A percentile compares a stretch with the other conserved stretches of the same genome.
Evolutionary conservation across 2,888 invertebrate species (phyloP).

Genomic region (Macrophya annulata): DNA sequence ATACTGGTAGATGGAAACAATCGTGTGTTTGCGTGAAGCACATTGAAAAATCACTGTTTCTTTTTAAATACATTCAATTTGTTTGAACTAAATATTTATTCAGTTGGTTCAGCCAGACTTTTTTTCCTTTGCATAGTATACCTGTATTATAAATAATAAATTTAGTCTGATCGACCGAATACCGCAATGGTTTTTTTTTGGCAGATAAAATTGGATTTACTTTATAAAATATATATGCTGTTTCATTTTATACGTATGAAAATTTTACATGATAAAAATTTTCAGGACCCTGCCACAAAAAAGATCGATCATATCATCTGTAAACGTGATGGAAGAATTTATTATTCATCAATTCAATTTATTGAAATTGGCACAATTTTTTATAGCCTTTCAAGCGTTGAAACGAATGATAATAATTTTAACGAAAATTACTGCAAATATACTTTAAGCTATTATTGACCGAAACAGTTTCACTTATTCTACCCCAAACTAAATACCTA

Average conservation of each 20-base stretch:
- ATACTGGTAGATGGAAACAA: neutral
- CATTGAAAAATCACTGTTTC: neutral
- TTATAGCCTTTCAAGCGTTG: neutral
- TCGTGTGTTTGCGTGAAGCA: neutral
- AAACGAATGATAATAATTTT: neutral
- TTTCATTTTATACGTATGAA: neutral
- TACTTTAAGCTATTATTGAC: neutral
- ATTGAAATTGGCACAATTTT: neutral
- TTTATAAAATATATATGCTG: too few species aligned
- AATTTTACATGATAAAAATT: neutral
- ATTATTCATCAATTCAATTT: neutral
- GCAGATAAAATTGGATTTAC: neutral
- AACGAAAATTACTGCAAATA: neutral
- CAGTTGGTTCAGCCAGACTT: conserved; percentile 7
- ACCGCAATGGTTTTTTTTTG: neutral
- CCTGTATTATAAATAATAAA: neutral
- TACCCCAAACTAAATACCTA: neutral
- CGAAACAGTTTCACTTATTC: neutral
- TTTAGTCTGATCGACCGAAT: neutral
- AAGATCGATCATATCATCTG: neutral
- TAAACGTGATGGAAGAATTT: neutral
- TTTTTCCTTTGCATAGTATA: neutral
- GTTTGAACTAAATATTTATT: neutral
- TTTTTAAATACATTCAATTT: neutral
- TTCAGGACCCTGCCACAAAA: neutral